Conservation (phyloP, 2,113 vertebrate genomes). For the Neogobius melanostomus region DNA sequence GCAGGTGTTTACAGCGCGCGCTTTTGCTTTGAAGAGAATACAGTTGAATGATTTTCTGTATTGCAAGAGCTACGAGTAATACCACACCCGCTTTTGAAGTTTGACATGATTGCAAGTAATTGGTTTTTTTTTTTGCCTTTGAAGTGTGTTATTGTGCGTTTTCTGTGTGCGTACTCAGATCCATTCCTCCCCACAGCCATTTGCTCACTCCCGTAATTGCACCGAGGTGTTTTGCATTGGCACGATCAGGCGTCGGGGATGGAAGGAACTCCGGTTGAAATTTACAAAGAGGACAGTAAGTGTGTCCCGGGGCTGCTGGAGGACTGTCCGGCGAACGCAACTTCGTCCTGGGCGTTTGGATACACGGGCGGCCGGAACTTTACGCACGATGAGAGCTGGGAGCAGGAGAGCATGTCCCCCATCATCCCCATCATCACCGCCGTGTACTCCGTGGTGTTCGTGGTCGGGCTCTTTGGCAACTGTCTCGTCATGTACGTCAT, state of each 20-base stretch:
- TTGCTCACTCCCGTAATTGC: not conserved
- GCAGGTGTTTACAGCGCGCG: slow-evolving; percentile 2
- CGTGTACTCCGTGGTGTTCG: slow-evolving; percentile 92
- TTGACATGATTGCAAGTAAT: not conserved
- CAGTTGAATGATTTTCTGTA: slow-evolving; percentile 3
- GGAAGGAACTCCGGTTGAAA: slow-evolving; percentile 70
- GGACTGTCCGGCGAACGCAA: slow-evolving; percentile 61
- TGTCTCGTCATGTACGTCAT: slow-evolving; percentile 98
- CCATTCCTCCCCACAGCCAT: not conserved
- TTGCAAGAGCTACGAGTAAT: slow-evolving; percentile 26
- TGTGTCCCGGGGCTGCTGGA: slow-evolving; percentile 56
- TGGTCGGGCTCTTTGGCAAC: slow-evolving; percentile 93
- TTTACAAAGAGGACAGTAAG: slow-evolving; percentile 67
- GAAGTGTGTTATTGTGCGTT: not conserved
- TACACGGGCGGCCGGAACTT: slow-evolving; percentile 59
- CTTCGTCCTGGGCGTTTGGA: slow-evolving; percentile 55
- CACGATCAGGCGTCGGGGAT: slow-evolving; percentile 51
- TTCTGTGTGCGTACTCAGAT: not conserved
- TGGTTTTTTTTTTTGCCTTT: not conserved
- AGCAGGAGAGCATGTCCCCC: slow-evolving; percentile 83
- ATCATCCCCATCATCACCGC: slow-evolving; percentile 92
- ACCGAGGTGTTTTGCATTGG: not conserved
- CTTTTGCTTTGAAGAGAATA: slow-evolving; percentile 2
- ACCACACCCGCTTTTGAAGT: not conserved
- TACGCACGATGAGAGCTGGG: slow-evolving; percentile 62